phyloP scores from a whole-genome alignment of 2,888 invertebrate species.

The Vandiemenella viatica region DNA sequence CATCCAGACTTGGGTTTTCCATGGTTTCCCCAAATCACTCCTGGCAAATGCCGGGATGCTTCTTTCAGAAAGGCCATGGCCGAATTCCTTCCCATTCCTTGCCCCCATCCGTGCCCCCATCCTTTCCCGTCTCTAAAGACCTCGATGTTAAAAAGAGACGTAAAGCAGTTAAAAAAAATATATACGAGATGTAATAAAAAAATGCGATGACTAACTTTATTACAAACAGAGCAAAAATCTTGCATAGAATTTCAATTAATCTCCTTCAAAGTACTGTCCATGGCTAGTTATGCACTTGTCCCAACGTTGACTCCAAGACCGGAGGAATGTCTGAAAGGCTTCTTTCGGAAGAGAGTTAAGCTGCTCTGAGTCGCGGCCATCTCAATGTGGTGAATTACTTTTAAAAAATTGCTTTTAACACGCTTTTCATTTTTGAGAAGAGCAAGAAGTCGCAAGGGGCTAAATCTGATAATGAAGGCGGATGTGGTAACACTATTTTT shows the following conservation, averaged over 20 bases:
- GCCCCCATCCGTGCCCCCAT: no score
- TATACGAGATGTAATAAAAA: no score
- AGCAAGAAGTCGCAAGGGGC: background rate
- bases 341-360: background rate
- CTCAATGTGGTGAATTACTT: no score
- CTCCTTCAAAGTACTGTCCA: background rate
- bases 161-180: no score
- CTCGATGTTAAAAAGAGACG: no score
- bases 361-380: background rate
- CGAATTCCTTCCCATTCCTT: no score
- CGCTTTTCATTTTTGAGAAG: background rate
- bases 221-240: background rate
- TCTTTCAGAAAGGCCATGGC: no score
- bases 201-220: background rate
- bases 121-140: no score
- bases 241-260: background rate
- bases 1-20: no score
- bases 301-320: background rate
- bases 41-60: no score
- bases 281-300: background rate
- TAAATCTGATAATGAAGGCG: background rate
- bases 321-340: background rate
- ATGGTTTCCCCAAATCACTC: no score
- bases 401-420: background rate
- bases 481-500: background rate